Conservation (phyloP, 2,113 vertebrate species). For the Lepisosteus osseus region DNA sequence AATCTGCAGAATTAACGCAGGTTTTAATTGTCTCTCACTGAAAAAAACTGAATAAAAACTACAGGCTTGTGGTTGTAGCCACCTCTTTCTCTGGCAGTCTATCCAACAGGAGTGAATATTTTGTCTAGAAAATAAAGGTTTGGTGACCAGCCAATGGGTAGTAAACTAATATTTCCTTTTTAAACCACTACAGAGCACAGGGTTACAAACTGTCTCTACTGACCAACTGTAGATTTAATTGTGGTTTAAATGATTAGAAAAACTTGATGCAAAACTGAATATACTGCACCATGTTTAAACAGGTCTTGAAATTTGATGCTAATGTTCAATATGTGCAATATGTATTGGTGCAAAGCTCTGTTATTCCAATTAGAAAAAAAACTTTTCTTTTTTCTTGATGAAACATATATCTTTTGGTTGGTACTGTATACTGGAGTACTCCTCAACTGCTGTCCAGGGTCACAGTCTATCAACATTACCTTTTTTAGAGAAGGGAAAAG, state of each 20-base stretch:
- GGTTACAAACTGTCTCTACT: not conserved
- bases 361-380: too few relatives aligned
- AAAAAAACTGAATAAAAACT: not conserved
- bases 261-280: not conserved
- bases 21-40: not conserved
- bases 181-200: not conserved
- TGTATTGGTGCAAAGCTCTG: too few relatives aligned
- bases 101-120: not conserved
- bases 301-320: too few relatives aligned
- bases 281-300: too few relatives aligned
- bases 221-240: not conserved
- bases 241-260: not conserved
- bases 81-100: not conserved
- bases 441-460: too few relatives aligned
- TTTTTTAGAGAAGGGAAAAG: too few relatives aligned
- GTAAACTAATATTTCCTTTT: not conserved
- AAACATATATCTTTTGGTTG: too few relatives aligned
- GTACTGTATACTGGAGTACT: too few relatives aligned
- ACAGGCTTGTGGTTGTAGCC: not conserved
- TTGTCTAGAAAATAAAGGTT: not conserved
- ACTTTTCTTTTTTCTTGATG: too few relatives aligned
- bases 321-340: too few relatives aligned
- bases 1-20: not conserved
- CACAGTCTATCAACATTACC: too few relatives aligned
- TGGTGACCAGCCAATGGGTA: not conserved